These are phyloP conservation scores for Dreissena polymorpha DNA, from an alignment of 1,140 invertebrate genomes.

Conservation along the genomic window DNA sequence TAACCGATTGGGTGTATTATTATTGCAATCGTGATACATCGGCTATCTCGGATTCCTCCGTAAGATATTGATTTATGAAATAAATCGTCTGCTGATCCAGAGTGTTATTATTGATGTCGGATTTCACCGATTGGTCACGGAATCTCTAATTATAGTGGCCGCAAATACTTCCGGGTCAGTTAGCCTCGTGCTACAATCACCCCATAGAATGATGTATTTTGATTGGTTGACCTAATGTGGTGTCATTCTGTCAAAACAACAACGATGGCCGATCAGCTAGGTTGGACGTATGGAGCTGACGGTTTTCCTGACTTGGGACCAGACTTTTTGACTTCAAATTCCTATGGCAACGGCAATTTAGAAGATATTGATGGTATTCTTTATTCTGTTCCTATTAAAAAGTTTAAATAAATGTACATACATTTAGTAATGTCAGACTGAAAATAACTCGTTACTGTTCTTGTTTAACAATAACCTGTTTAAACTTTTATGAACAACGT, in stretches of 20 bases:
- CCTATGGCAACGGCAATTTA: slow-evolving; percentile 64
- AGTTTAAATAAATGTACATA: background rate
- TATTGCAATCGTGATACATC: too few relatives aligned
- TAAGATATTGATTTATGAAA: too few relatives aligned
- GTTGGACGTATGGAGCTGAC: slow-evolving; percentile 61
- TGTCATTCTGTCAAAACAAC: slow-evolving; percentile 60
- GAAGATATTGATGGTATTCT: slow-evolving; percentile 74
- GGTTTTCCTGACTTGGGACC: slow-evolving; percentile 66
- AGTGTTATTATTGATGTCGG: background rate
- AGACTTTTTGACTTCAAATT: slow-evolving; percentile 63
- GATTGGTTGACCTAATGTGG: slow-evolving; percentile 73
- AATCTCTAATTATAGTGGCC: too few relatives aligned
- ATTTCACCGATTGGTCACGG: slow-evolving; percentile 15
- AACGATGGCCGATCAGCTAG: slow-evolving; percentile 71
- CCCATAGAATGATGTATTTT: slow-evolving; percentile 63
- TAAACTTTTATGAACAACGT: too few relatives aligned
- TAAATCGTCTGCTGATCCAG: too few relatives aligned
- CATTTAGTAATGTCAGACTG: slow-evolving; percentile 9
- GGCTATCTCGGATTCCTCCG: too few relatives aligned
- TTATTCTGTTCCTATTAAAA: slow-evolving; percentile 49
- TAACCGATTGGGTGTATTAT: too few relatives aligned
- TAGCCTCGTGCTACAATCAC: slow-evolving; percentile 68
- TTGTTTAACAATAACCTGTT: too few relatives aligned
- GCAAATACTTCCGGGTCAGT: slow-evolving; percentile 51
- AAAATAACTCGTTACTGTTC: background rate